Evolutionary conservation across 35 echinoderm and acorn worm genomes (phyloP), one percentile per base, ranked within the genome.

Genomic region (Nesometra sesokonis): DNA sequence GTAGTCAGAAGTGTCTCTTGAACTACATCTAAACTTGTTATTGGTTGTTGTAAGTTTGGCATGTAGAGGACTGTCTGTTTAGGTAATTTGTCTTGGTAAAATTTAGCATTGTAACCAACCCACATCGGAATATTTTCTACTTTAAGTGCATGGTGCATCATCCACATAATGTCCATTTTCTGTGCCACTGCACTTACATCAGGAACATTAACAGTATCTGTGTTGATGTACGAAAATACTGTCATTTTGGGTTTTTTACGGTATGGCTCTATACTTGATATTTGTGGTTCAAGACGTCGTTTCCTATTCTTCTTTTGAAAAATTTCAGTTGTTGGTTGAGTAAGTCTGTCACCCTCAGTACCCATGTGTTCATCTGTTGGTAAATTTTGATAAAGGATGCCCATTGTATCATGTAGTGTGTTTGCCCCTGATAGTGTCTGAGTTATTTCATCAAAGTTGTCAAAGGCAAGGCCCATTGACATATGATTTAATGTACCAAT

Each of bases 391-490:
- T 31, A 52, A 32, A 33, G 83, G 0, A 52, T 52, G 47, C 37
- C 40, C 19, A 85, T 52, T 32, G 83, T 85, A n/a, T 85, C 83
- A 32, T 85, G 76, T 27, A 87, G 35, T 38, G 85, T 87, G 76
- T 76, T 37, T 13, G 83, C 83, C 29, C 83, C 40, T 11, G 83
- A 85, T 32, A 85, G 35, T 0, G 77, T 80, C 17, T 88, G 36
- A 27, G 86, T 88, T 23, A 80, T 80, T 46, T 80, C 77, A 77
- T 80, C 37, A 88, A 38, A 88, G 36, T 85, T 85, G 81, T 88
- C 86, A 77, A 77, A 88, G 3, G 86, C 86, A n/a, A 81, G 4
- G 27, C 34, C 37, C 37, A 88, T 27, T 35, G 77, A 35, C 37
- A 17, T 38, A 0, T 30, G 5, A 13, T 46, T 40, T 13, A 80